These are phyloP conservation scores for Florisuga fusca DNA, from an alignment of 2,797 vertebrate species.

Conservation along the genomic window DNA sequence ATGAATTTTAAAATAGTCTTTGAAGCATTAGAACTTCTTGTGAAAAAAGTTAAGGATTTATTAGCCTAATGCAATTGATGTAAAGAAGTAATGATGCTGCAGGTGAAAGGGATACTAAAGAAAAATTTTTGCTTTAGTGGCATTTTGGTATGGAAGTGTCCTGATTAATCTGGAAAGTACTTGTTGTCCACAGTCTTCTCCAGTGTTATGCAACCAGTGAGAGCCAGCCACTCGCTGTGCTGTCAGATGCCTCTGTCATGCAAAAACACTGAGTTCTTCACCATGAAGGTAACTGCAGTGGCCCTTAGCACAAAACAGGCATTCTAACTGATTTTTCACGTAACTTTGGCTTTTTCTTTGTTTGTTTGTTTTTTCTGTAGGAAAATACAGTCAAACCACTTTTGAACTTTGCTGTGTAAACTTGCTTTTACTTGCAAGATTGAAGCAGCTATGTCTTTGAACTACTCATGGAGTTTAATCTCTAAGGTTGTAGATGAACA, in stretches of 20 bases:
- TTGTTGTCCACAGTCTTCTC: not conserved
- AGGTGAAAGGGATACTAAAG: not conserved
- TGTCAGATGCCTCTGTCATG: not conserved
- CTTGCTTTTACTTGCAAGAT: not conserved
- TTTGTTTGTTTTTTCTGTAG: not conserved
- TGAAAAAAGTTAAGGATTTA: not conserved
- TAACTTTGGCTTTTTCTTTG: not conserved
- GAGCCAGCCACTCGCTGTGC: not conserved
- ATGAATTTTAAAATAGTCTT: not conserved
- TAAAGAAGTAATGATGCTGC: not conserved
- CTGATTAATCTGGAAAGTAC: not conserved
- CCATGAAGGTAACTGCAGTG: not conserved
- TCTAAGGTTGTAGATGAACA: not conserved
- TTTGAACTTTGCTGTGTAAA: not conserved
- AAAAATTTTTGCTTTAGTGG: not conserved
- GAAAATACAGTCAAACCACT: not conserved
- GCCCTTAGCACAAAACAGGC: not conserved
- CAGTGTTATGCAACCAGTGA: not conserved
- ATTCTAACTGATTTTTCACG: not conserved
- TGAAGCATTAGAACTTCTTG: not conserved
- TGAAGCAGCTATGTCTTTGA: not conserved
- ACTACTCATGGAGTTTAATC: not conserved
- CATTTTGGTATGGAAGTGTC: not conserved
- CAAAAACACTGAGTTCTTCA: not conserved
- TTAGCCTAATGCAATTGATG: not conserved